These are phyloP conservation scores for Phyllotreta cruciferae DNA, from an alignment of 2,888 invertebrate species.

Conservation along the genomic window DNA sequence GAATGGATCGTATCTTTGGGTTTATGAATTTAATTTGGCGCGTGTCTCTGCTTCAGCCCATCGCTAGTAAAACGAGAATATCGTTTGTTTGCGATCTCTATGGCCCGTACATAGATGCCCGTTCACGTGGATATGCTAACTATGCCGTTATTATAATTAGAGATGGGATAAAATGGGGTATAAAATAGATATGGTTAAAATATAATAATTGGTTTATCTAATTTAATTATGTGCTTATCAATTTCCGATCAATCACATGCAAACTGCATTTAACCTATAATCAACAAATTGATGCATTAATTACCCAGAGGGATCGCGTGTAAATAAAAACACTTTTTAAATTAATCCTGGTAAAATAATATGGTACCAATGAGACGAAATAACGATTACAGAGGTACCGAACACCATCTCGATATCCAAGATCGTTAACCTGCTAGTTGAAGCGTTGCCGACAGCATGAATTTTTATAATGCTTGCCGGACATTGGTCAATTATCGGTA, in stretches of 20 bases:
- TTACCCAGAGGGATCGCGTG: too few relatives aligned
- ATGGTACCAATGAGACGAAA: not conserved
- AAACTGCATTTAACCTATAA: too few relatives aligned
- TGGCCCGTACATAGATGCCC: conserved; percentile 44
- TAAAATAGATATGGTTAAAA: not conserved
- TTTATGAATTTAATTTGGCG: conserved; percentile 35
- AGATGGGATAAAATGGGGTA: conserved; percentile 13
- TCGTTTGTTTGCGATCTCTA: conserved; percentile 45
- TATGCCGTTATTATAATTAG: conserved; percentile 30
- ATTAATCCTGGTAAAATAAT: too few relatives aligned
- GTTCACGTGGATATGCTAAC: conserved; percentile 43
- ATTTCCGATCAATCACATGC: too few relatives aligned
- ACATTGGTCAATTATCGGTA: conserved; percentile 31
- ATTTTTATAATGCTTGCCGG: conserved; percentile 31
- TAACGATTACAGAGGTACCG: conserved; percentile 3
- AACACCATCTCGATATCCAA: conserved; percentile 15
- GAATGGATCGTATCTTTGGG: conserved; percentile 26
- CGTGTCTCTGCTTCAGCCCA: conserved; percentile 37
- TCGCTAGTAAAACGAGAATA: conserved; percentile 43
- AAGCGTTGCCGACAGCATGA: conserved; percentile 32
- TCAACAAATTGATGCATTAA: too few relatives aligned
- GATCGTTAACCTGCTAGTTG: conserved; percentile 34
- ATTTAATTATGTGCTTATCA: too few relatives aligned
- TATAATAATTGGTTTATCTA: too few relatives aligned
- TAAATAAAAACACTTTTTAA: too few relatives aligned